phyloP scores from a whole-genome alignment of 2,888 invertebrate genomes.

The Cosmia pyralina region DNA sequence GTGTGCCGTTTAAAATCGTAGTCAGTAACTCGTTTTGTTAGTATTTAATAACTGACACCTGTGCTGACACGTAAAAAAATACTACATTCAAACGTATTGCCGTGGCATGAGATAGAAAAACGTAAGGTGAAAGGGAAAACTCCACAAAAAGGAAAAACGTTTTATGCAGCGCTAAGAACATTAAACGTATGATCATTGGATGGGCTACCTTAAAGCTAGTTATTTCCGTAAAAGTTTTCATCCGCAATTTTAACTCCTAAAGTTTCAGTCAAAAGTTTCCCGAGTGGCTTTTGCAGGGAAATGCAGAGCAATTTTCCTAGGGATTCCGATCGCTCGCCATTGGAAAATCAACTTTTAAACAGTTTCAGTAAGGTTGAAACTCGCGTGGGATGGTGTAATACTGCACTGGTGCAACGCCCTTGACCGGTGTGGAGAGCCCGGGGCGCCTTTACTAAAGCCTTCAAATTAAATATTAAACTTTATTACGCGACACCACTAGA shows the following conservation, averaged over 20 bases:
- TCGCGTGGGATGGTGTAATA: slow-evolving; percentile 49
- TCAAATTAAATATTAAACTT: slow-evolving; percentile 75
- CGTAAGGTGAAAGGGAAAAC: slow-evolving; percentile 7
- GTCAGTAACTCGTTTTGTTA: not conserved
- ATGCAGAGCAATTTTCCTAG: slow-evolving; percentile 55
- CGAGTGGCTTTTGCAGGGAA: slow-evolving; percentile 58
- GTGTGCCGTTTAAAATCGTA: no score
- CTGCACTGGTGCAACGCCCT: slow-evolving; percentile 75
- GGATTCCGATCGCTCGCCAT: slow-evolving; percentile 9
- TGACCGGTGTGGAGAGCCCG: slow-evolving; percentile 71
- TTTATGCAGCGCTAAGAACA: slow-evolving; percentile 22
- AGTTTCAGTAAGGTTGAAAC: slow-evolving; percentile 52
- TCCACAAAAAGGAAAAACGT: slow-evolving; percentile 5
- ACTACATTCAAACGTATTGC: not conserved
- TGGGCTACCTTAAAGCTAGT: slow-evolving; percentile 37
- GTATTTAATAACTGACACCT: not conserved
- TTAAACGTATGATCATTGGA: slow-evolving; percentile 47
- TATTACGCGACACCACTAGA: slow-evolving; percentile 55
- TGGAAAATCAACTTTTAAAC: slow-evolving; percentile 28
- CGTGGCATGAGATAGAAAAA: not conserved
- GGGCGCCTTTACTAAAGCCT: slow-evolving; percentile 65
- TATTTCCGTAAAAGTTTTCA: slow-evolving; percentile 53
- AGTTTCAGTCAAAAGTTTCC: slow-evolving; percentile 55
- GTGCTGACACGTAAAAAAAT: not conserved
- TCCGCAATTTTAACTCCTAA: slow-evolving; percentile 56